Percentiles rank a stretch among this genome's conserved stretches.
phyloP scores from a whole-genome alignment of 2,113 vertebrate species.

The Athene noctua region DNA sequence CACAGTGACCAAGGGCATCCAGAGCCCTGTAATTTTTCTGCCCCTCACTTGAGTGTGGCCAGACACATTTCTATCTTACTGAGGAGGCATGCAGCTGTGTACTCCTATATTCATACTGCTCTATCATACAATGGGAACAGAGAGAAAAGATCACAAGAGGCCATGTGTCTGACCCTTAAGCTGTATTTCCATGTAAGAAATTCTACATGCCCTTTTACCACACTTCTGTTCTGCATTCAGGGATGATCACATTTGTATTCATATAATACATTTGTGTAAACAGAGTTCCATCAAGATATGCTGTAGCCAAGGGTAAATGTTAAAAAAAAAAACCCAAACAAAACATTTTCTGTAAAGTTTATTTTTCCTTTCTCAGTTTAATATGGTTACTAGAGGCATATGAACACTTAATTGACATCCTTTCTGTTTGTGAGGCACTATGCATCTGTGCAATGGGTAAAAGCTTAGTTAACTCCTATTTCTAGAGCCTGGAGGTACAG shows the following conservation, averaged over 20 bases:
- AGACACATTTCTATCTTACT: not conserved
- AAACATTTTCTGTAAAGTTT: not conserved
- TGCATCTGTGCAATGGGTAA: not conserved
- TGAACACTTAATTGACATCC: not conserved
- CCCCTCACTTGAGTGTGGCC: not conserved
- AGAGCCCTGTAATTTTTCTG: not conserved
- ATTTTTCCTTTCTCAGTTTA: conserved; percentile 12
- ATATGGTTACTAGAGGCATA: conserved; percentile 1
- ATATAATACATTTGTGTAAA: not conserved
- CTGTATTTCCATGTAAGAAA: not conserved
- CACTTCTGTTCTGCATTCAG: not conserved
- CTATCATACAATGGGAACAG: not conserved
- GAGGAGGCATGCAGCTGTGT: not conserved
- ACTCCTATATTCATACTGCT: not conserved
- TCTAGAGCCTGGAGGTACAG: not conserved
- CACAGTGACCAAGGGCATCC: not conserved
- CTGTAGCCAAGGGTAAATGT: not conserved
- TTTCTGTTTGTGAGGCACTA: not conserved
- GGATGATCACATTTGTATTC: not conserved
- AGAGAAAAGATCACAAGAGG: not conserved
- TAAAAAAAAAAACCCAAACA: not conserved
- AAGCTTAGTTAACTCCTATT: not conserved
- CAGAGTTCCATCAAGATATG: not conserved
- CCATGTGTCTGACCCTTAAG: not conserved
- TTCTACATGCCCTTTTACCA: not conserved